These are phyloP conservation scores for Oxycera nigricornis DNA, from an alignment of 2,888 invertebrate species.

Conservation along the genomic window DNA sequence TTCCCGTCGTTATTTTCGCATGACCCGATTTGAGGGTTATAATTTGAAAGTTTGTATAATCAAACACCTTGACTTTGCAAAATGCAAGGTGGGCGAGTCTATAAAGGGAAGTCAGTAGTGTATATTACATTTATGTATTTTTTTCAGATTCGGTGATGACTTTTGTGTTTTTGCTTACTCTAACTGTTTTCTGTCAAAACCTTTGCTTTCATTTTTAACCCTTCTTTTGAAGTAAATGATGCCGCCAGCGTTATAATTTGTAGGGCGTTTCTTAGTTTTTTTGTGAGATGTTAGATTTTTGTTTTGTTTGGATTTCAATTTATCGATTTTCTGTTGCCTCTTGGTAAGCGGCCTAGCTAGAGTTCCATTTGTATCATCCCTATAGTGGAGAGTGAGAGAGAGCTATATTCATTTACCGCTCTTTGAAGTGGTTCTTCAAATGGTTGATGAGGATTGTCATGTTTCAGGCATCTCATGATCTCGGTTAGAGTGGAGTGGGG, in stretches of 20 bases:
- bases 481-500: slow-evolving; percentile 7
- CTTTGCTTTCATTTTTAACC: background rate
- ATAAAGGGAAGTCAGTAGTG: slow-evolving; percentile 16
- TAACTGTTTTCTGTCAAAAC: slow-evolving; percentile 27
- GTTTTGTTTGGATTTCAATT: slow-evolving; percentile 36
- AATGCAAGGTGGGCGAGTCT: background rate
- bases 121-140: slow-evolving; percentile 32
- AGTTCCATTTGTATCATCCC: slow-evolving; percentile 42
- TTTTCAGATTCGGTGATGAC: slow-evolving; percentile 36
- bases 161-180: slow-evolving; percentile 16
- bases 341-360: slow-evolving; percentile 29
- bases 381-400: slow-evolving; percentile 41
- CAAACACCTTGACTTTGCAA: background rate
- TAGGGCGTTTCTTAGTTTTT: slow-evolving; percentile 41
- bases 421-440: background rate
- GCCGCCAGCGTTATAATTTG: slow-evolving; percentile 22
- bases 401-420: slow-evolving; percentile 37
- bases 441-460: background rate
- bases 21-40: slow-evolving; percentile 1
- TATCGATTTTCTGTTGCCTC: slow-evolving; percentile 21
- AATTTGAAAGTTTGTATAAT: slow-evolving; percentile 6
- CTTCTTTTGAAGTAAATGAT: slow-evolving; percentile 42
- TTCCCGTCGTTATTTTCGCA: background rate
- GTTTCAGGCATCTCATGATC: slow-evolving; percentile 15
- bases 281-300: slow-evolving; percentile 41